Conservation (phyloP, 2,888 invertebrate species). For the Leucozona laternaria region DNA sequence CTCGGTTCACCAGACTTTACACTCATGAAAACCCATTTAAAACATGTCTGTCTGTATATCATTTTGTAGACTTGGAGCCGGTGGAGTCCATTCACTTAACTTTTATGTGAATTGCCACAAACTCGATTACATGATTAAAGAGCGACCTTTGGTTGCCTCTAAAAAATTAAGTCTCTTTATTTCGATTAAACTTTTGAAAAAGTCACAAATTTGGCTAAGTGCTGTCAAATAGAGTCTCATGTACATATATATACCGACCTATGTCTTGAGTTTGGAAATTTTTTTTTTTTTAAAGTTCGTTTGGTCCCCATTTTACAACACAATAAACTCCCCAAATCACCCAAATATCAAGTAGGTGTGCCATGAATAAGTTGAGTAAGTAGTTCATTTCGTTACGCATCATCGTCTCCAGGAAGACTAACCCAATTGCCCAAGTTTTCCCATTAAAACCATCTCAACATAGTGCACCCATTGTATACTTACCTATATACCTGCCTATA, state of each 20-base stretch:
- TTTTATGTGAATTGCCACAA: constrained; percentile 59
- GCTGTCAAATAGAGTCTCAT: constrained; percentile 67
- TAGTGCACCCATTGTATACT: constrained; percentile 26
- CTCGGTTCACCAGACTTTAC: constrained; percentile 18
- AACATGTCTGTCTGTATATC: background rate
- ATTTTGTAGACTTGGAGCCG: background rate
- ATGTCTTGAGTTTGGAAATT: constrained; percentile 50
- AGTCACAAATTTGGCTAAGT: constrained; percentile 47
- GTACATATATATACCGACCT: constrained; percentile 42
- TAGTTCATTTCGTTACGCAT: constrained; percentile 61
- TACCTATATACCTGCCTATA: background rate
- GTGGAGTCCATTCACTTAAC: constrained; percentile 53
- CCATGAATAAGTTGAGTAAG: constrained; percentile 20
- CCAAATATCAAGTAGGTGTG: background rate
- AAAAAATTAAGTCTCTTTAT: constrained; percentile 2
- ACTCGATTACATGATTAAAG: constrained; percentile 65
- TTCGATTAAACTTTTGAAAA: background rate
- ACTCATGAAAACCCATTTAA: background rate
- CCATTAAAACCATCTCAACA: constrained; percentile 58
- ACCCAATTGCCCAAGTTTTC: constrained; percentile 64
- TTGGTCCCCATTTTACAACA: background rate
- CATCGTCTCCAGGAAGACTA: constrained; percentile 60
- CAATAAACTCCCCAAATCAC: background rate
- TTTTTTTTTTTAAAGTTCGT: constrained; percentile 13
- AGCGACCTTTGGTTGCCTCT: background rate